phyloP scores from a whole-genome alignment of 2,113 vertebrate genomes.

The Brienomyrus brachyistius region DNA sequence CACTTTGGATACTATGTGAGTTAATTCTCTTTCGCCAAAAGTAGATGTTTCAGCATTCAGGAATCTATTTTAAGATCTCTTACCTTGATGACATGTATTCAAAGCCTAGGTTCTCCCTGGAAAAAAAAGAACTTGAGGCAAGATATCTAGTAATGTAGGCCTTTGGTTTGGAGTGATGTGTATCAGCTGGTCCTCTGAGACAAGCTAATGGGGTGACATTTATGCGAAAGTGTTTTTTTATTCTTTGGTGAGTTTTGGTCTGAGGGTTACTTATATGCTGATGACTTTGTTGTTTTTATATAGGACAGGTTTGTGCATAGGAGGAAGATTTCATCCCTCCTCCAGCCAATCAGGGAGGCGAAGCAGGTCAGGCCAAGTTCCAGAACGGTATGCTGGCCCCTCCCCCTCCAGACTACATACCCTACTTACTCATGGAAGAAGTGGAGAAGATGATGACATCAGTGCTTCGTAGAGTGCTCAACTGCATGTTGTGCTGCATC shows the following conservation, averaged over 20 bases:
- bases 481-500: not conserved
- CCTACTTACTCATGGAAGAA: constrained; percentile 28
- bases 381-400: constrained; percentile 37
- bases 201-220: not conserved
- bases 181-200: not conserved
- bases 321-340: not conserved
- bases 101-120: not conserved
- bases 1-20: not conserved
- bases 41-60: not conserved
- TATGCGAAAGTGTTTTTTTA: not conserved
- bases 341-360: constrained; percentile 20
- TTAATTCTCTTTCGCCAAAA: not conserved
- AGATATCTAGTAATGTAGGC: not conserved
- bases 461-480: not conserved
- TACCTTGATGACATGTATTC: not conserved
- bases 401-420: constrained; percentile 20
- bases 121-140: not conserved
- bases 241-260: not conserved
- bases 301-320: not conserved
- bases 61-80: not conserved
- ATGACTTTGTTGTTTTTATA: not conserved
- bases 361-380: constrained; percentile 34
- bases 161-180: constrained; percentile 1
- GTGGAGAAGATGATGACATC: constrained; percentile 33
- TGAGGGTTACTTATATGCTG: not conserved